Conservation (phyloP, 2,888 invertebrate genomes). For the Hirtodrosophila duncani region DNA sequence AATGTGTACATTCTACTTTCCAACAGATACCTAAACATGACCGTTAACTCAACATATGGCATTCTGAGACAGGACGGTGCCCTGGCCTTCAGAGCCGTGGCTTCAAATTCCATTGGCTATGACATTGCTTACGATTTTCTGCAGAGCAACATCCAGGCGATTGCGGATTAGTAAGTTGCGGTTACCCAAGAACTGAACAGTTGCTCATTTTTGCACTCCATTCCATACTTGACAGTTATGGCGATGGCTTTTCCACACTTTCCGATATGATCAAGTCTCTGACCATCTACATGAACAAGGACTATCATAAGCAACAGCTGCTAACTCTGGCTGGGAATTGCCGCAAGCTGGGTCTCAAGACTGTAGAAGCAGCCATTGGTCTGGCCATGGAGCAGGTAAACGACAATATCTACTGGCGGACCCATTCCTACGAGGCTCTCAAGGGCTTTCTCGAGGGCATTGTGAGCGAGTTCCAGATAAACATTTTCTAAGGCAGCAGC, state of each 20-base stretch:
- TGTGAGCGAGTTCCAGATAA: slow-evolving; percentile 76
- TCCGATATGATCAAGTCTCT: slow-evolving; percentile 80
- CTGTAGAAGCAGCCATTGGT: slow-evolving; percentile 74
- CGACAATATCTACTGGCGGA: slow-evolving; percentile 78
- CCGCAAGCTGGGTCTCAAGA: slow-evolving; percentile 71
- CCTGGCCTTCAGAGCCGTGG: slow-evolving; percentile 81
- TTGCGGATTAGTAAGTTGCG: slow-evolving; percentile 78
- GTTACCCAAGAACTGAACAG: no score
- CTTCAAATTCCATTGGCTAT: slow-evolving; percentile 81
- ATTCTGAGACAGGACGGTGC: slow-evolving; percentile 83
- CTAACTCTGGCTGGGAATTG: slow-evolving; percentile 72
- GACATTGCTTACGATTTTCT: slow-evolving; percentile 82
- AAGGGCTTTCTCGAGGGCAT: slow-evolving; percentile 75
- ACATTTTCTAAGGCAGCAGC: slow-evolving; percentile 69
- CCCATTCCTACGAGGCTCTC: slow-evolving; percentile 76
- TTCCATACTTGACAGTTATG: slow-evolving; percentile 76
- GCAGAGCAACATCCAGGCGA: slow-evolving; percentile 77
- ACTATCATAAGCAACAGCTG: slow-evolving; percentile 77
- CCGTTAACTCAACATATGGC: slow-evolving; percentile 79
- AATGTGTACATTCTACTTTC: neutral
- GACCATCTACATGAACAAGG: slow-evolving; percentile 80
- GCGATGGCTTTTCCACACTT: slow-evolving; percentile 80
- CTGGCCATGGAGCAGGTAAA: slow-evolving; percentile 77
- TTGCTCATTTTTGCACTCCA: neutral
- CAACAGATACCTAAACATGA: slow-evolving; percentile 79